Percentiles rank a stretch among this genome's conserved stretches.
Evolutionary conservation across 2,888 invertebrate species (phyloP).

Genomic region (Machimus atricapillus): DNA sequence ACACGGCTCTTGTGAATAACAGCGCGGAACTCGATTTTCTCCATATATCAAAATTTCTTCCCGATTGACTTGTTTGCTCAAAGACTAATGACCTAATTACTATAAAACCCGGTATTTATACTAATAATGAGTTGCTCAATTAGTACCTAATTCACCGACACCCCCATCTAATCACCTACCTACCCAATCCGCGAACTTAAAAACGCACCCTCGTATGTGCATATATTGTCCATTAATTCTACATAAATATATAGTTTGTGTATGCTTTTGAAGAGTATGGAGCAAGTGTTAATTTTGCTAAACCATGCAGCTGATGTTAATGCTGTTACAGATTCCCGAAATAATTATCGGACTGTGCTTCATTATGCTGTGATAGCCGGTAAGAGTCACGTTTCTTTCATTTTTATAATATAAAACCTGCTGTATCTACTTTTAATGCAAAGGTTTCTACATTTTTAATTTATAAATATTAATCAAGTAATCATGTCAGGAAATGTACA

Average conservation of each 20-base stretch:
- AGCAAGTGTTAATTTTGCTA: neutral
- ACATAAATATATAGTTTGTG: neutral
- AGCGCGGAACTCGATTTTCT: too few species aligned
- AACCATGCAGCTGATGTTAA: neutral
- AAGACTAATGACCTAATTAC: too few species aligned
- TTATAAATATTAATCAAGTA: neutral
- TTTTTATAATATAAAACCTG: neutral
- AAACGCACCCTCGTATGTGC: too few species aligned
- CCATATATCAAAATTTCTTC: too few species aligned
- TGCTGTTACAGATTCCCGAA: neutral
- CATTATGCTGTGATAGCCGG: conserved; percentile 2
- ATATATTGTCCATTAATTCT: neutral
- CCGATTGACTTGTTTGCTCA: too few species aligned
- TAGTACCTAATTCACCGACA: too few species aligned
- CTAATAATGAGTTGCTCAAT: too few species aligned
- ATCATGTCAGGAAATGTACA: neutral
- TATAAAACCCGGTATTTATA: too few species aligned
- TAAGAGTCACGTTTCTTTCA: neutral
- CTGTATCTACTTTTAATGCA: neutral
- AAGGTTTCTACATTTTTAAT: neutral
- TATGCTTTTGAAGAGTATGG: neutral
- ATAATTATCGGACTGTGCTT: neutral
- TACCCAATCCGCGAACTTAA: too few species aligned
- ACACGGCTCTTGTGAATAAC: too few species aligned
- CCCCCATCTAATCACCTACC: too few species aligned